These are phyloP conservation scores for Ancistrus triradiatus DNA, from an alignment of 2,113 vertebrate genomes.

Conservation along the genomic window DNA sequence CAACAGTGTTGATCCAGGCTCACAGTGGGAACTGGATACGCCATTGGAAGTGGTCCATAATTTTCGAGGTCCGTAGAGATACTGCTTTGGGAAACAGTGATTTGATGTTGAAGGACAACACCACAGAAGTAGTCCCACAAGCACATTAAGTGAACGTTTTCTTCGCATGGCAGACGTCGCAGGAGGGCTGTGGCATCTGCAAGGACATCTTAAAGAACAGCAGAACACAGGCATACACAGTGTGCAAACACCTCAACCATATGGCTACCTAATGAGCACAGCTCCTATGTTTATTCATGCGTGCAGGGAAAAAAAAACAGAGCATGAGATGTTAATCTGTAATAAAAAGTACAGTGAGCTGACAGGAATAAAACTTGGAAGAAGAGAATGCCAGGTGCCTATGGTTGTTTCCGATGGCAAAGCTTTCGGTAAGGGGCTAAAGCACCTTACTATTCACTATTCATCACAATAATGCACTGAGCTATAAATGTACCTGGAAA, in stretches of 20 bases:
- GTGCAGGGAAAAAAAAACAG: slow-evolving; percentile 20
- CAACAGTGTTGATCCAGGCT: slow-evolving; percentile 37
- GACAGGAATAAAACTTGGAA: slow-evolving; percentile 34
- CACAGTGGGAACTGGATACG: slow-evolving; percentile 15
- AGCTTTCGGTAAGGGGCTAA: slow-evolving; percentile 20
- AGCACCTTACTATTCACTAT: slow-evolving; percentile 11
- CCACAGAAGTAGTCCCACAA: slow-evolving; percentile 38
- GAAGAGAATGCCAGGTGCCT: slow-evolving; percentile 29
- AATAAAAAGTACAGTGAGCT: slow-evolving; percentile 35
- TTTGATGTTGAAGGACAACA: slow-evolving; percentile 46
- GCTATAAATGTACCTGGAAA: slow-evolving; percentile 29
- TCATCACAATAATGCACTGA: slow-evolving; percentile 36
- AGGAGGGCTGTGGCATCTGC: slow-evolving; percentile 39
- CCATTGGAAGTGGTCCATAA: slow-evolving; percentile 41
- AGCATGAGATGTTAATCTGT: slow-evolving; percentile 24
- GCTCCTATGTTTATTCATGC: slow-evolving; percentile 44
- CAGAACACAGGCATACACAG: slow-evolving; percentile 21
- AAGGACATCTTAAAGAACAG: slow-evolving; percentile 46
- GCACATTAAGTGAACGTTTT: slow-evolving; percentile 41
- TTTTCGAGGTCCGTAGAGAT: slow-evolving; percentile 39
- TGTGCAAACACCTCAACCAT: slow-evolving; percentile 45
- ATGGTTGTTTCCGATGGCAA: slow-evolving; percentile 25
- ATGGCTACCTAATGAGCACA: slow-evolving; percentile 42
- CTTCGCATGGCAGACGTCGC: slow-evolving; percentile 36
- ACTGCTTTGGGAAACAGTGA: slow-evolving; percentile 20